Evolutionary conservation across 2,797 vertebrate genomes (phyloP).

Genomic region (Xenopus petersii): DNA sequence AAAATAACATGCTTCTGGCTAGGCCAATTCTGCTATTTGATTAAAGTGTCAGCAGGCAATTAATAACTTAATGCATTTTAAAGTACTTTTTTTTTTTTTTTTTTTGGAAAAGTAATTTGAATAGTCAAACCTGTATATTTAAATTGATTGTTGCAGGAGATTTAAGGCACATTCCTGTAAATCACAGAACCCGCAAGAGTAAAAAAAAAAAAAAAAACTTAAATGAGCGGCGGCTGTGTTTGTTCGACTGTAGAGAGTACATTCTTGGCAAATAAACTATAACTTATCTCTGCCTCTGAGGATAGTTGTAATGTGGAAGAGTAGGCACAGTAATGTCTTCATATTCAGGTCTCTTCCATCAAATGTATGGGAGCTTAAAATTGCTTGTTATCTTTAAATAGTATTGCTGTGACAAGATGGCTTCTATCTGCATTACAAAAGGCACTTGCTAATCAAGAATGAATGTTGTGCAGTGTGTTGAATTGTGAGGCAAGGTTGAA

Average conservation of each 20-base stretch:
- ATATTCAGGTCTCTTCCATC: constrained; percentile 35
- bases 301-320: constrained; percentile 38
- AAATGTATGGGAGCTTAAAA: constrained; percentile 38
- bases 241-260: constrained; percentile 18
- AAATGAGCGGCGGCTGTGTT: constrained; percentile 54
- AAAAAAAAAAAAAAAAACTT: constrained; percentile 50
- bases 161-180: constrained; percentile 66
- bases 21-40: constrained; percentile 81
- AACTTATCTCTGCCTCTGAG: constrained; percentile 40
- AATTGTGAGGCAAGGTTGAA: constrained; percentile 26
- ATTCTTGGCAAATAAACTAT: constrained; percentile 43
- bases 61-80: constrained; percentile 86
- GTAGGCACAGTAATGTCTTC: constrained; percentile 43
- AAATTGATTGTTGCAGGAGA: constrained; percentile 76
- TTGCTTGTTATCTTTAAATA: constrained; percentile 39
- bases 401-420: constrained; percentile 45
- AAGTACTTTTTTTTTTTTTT: constrained; percentile 77
- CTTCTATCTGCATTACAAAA: constrained; percentile 45
- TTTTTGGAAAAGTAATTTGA: constrained; percentile 79
- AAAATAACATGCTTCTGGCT: constrained; percentile 77
- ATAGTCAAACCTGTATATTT: constrained; percentile 76
- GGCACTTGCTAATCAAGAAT: constrained; percentile 40
- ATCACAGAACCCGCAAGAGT: constrained; percentile 59
- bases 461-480: constrained; percentile 33
- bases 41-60: constrained; percentile 82